Evolutionary conservation across 2,113 vertebrate genomes (phyloP), one percentile per base, ranked within the genome.

Genomic region (Delphinus delphis): DNA sequence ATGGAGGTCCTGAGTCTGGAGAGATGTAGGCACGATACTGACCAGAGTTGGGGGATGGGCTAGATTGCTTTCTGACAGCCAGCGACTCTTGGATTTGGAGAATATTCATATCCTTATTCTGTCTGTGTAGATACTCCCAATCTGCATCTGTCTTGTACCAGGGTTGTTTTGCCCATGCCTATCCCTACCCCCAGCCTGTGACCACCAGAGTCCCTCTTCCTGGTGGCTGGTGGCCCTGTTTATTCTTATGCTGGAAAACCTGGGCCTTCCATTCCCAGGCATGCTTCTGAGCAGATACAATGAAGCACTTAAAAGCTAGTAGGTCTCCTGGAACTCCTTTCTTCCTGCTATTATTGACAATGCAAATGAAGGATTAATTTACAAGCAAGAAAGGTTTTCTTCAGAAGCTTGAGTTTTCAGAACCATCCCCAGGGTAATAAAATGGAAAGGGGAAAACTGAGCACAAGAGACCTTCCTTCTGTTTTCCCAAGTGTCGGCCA

Each of bases 321-420:
- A 63, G 25, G 96, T 96, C 92, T 97, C 90, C 92, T 4, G 95
- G 91, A 97, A 96, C 71, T 85, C 89, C 53, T 73, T 97, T 98
- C 76, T 38, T 62, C 77, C 90, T 38, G 62, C 31, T 97, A 97
- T 98, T 97, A 98, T 96, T 88, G 74, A 80, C 92, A 98, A 98
- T 96, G 96, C 93, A 98, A 98, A 98, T 97, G 73, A 96, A 97
- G 94, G 95, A 96, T 83, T 97, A 95, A 98, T 98, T 98, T 97
- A 96, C 53, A 98, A 97, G 74, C 88, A 90, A 93, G 77, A 96
- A 53, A 96, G 86, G 94, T 81, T 97, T 92, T 96, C 58, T 97
- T 98, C 95, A 95, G 95, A 97, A 62, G 67, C 94, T 95, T 31
- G 90, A 73, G 85, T 98, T 97, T 96, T 96, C 97, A 97, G 92